Evolutionary conservation across 2,797 vertebrate genomes (phyloP).

Genomic region (Rhincodon typus): DNA sequence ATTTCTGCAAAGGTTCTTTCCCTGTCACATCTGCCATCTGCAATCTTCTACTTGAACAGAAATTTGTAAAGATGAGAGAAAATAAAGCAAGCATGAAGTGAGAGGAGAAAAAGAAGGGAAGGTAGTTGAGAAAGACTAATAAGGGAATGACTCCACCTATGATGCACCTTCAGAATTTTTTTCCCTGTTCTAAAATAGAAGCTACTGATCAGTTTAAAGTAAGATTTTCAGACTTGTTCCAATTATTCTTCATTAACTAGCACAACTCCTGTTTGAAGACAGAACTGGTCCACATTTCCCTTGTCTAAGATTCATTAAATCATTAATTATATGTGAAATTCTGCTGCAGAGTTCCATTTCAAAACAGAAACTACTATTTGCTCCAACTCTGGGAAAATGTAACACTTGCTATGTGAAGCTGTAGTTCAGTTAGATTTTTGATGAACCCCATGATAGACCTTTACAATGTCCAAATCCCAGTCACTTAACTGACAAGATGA

Average conservation of each 20-base stretch:
- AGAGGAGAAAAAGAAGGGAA: not conserved
- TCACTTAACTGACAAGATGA: not conserved
- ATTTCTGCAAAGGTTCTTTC: not conserved
- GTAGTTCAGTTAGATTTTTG: not conserved
- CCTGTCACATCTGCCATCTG: not conserved
- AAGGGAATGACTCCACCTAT: not conserved
- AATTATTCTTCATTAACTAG: not conserved
- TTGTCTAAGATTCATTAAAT: not conserved
- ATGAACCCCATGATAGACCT: not conserved
- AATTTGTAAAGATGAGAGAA: not conserved
- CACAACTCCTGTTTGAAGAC: not conserved
- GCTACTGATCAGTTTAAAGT: not conserved
- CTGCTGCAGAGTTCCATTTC: not conserved
- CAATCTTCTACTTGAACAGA: not conserved
- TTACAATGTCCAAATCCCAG: not conserved
- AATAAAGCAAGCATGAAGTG: not conserved
- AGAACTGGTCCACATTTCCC: not conserved
- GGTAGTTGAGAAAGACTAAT: not conserved
- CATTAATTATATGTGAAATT: not conserved
- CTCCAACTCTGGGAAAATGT: not conserved
- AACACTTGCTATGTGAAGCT: not conserved
- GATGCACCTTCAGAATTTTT: not conserved
- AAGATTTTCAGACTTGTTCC: not conserved
- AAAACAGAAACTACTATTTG: not conserved
- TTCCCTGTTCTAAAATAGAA: not conserved